phyloP scores from a whole-genome alignment of 2,113 vertebrate species.

The Menura novaehollandiae region DNA sequence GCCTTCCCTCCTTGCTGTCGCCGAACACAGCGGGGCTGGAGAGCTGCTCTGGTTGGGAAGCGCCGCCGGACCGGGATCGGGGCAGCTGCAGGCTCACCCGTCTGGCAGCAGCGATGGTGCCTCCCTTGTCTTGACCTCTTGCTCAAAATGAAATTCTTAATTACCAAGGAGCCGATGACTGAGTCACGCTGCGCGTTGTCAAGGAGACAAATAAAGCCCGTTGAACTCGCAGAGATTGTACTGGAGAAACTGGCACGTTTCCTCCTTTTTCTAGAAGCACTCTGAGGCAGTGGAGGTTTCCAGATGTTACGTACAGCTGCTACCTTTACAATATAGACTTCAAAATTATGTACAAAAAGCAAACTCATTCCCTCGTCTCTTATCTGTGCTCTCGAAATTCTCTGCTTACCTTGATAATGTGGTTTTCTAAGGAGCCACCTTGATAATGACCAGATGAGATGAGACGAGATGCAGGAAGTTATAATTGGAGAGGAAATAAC shows the following conservation, averaged over 20 bases:
- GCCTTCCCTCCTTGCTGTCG: neutral
- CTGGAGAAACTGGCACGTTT: neutral
- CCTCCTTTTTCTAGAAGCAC: neutral
- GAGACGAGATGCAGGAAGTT: neutral
- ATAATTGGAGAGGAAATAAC: neutral
- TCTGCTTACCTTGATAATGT: neutral
- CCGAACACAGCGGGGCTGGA: neutral
- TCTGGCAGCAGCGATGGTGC: rapidly evolving
- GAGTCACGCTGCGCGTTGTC: neutral
- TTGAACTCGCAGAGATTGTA: neutral
- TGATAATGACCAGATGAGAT: neutral
- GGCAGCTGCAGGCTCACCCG: rapidly evolving
- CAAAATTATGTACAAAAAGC: neutral
- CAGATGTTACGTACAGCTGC: neutral
- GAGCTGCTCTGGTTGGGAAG: neutral
- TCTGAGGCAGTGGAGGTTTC: neutral
- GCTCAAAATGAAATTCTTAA: neutral
- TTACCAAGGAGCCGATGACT: neutral
- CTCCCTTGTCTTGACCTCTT: neutral
- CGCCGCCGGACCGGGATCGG: rapidly evolving
- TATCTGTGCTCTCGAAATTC: neutral
- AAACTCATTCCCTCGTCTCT: neutral
- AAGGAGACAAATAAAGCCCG: neutral
- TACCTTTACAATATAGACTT: neutral
- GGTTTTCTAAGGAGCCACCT: neutral